A percentile compares a stretch with the other conserved stretches of the same genome.
Conservation (phyloP, 2,888 invertebrate genomes). For the Deilephila porcellus region DNA sequence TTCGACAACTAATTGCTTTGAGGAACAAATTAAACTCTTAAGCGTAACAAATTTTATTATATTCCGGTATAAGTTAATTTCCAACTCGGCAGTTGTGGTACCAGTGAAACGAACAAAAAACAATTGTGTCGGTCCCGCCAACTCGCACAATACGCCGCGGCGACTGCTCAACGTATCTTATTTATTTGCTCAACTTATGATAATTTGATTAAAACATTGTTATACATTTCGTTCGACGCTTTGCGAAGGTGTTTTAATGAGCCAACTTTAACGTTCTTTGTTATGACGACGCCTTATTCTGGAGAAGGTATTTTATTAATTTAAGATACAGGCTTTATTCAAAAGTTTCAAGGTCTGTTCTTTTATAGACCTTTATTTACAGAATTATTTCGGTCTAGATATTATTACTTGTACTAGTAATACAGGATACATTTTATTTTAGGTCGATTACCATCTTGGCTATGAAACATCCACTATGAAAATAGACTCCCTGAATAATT, state of each 20-base stretch:
- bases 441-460: no score
- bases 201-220: slow-evolving; percentile 25
- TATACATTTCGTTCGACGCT: slow-evolving; percentile 8
- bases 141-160: slow-evolving; percentile 4
- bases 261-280: slow-evolving; percentile 32
- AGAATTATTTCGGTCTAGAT: no score
- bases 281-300: slow-evolving; percentile 23
- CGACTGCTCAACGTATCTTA: not conserved
- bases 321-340: not conserved
- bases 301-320: not conserved
- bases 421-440: no score
- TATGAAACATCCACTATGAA: no score
- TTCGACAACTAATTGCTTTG: slow-evolving; percentile 18
- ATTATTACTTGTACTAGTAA: no score
- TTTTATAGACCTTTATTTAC: no score
- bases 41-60: slow-evolving; percentile 18
- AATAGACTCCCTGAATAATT: no score
- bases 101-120: slow-evolving; percentile 10
- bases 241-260: slow-evolving; percentile 36
- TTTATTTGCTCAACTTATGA: slow-evolving; percentile 7
- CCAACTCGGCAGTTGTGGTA: not conserved
- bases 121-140: not conserved
- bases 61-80: slow-evolving; percentile 20
- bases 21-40: slow-evolving; percentile 19
- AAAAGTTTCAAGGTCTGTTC: no score